A percentile compares a stretch with the other conserved stretches of the same genome.
These are phyloP conservation scores for Lasioglossum morio DNA, from an alignment of 2,888 invertebrate genomes.

Conservation along the genomic window DNA sequence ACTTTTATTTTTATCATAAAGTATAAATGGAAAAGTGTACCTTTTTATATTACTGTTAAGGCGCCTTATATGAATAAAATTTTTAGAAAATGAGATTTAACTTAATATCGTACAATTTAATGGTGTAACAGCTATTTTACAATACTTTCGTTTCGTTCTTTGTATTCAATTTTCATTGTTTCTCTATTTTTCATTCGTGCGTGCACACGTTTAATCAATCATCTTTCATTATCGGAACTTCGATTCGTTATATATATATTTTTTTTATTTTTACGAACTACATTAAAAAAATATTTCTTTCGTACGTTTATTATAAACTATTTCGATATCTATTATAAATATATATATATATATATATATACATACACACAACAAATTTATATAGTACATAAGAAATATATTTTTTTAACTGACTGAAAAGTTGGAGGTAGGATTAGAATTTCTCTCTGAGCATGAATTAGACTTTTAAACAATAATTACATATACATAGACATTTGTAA, in stretches of 20 bases:
- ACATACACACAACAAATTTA: conserved; percentile 40
- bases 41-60: conserved; percentile 80
- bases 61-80: conserved; percentile 79
- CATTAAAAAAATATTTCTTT: conserved; percentile 36
- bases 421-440: conserved; percentile 45
- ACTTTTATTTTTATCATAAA: conserved; percentile 79
- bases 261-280: conserved; percentile 28
- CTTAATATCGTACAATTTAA: conserved; percentile 47
- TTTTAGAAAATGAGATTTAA: conserved; percentile 70
- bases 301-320: conserved; percentile 39
- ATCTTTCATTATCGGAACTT: conserved; percentile 19
- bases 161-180: conserved; percentile 6
- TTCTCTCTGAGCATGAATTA: conserved; percentile 40
- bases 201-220: conserved; percentile 17
- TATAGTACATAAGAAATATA: conserved; percentile 51
- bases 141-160: conserved; percentile 30
- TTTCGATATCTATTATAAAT: conserved; percentile 37
- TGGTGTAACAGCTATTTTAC: conserved; percentile 31
- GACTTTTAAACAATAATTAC: conserved; percentile 37
- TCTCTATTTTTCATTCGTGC: not conserved
- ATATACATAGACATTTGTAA: conserved; percentile 40
- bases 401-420: conserved; percentile 48
- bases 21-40: conserved; percentile 76
- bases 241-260: conserved; percentile 7
- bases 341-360: conserved; percentile 41